These are phyloP conservation scores for Thamnaconus septentrionalis DNA, from an alignment of 2,113 vertebrate species.

Conservation along the genomic window DNA sequence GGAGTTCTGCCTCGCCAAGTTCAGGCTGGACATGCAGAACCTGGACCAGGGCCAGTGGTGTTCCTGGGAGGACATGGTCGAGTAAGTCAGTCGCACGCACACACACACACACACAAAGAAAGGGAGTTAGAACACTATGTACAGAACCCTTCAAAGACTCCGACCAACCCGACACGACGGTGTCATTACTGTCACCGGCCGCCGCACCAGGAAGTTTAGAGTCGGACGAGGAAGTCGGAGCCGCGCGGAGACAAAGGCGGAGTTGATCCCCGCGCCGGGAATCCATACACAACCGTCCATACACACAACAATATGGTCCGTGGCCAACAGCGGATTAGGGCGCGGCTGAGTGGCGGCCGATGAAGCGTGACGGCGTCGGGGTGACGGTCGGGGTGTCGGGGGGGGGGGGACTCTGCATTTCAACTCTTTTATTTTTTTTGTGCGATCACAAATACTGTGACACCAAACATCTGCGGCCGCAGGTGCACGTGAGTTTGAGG, in stretches of 20 bases:
- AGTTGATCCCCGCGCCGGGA: not conserved
- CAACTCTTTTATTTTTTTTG: constrained; percentile 1
- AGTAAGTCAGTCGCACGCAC: constrained; percentile 75
- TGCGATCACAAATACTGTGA: too few species aligned
- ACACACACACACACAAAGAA: constrained; percentile 7
- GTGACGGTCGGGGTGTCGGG: not conserved
- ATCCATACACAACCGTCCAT: not conserved
- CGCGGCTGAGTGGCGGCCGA: constrained; percentile 14
- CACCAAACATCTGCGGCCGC: too few species aligned
- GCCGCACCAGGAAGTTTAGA: not conserved
- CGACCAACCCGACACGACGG: too few species aligned
- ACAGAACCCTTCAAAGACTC: not conserved
- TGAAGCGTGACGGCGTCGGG: not conserved
- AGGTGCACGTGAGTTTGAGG: not conserved
- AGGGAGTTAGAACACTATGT: not conserved
- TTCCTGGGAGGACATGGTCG: constrained; percentile 85
- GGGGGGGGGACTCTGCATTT: constrained; percentile 16
- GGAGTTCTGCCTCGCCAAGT: constrained; percentile 83
- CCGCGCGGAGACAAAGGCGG: not conserved
- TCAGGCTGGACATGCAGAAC: constrained; percentile 84
- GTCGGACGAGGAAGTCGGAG: not conserved
- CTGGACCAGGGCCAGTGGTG: constrained; percentile 84
- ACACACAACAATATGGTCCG: constrained; percentile 4
- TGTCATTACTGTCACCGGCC: too few species aligned
- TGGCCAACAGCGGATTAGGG: constrained; percentile 29